Conservation (phyloP, 92 coral and sea anemone species). For the Phenganax stokvisi region DNA sequence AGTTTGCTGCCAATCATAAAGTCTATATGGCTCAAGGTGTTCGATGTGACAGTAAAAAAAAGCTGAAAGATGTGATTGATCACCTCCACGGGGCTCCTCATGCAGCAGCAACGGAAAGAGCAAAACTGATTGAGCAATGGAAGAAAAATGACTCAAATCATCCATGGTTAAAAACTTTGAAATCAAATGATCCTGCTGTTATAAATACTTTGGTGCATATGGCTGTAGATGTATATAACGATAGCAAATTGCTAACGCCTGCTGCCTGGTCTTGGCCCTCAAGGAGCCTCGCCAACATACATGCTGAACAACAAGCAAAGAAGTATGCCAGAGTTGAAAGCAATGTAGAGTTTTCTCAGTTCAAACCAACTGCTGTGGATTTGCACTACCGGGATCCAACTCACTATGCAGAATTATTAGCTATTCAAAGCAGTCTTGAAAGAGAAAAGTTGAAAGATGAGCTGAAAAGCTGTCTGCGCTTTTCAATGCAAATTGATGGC, state of each 20-base stretch:
- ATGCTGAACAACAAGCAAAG: constrained; percentile 17
- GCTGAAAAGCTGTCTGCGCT: constrained; percentile 13
- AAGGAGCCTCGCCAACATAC: constrained; percentile 19
- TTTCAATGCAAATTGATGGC: constrained; percentile 20
- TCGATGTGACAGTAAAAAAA: neutral
- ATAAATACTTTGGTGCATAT: constrained; percentile 9
- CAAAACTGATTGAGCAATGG: neutral
- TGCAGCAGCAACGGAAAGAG: neutral
- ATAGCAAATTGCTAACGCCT: constrained; percentile 4
- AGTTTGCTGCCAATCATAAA: neutral
- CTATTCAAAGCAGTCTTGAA: constrained; percentile 1
- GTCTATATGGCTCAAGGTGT: constrained; percentile 7
- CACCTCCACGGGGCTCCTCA: constrained; percentile 1
- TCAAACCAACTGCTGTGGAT: constrained; percentile 20
- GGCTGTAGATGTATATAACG: constrained; percentile 22
- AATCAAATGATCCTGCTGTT: neutral
- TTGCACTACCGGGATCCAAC: constrained; percentile 8
- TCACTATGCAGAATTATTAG: constrained; percentile 12
- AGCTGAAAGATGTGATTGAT: neutral
- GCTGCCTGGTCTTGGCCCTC: constrained; percentile 33
- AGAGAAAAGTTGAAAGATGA: constrained; percentile 4
- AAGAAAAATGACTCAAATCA: neutral
- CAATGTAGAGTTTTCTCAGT: neutral
- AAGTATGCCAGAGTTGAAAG: neutral
- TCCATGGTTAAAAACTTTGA: neutral